A percentile compares a stretch with the other conserved stretches of the same genome.
Evolutionary conservation across 2,113 vertebrate species (phyloP).

Genomic region (Apaloderma vittatum): DNA sequence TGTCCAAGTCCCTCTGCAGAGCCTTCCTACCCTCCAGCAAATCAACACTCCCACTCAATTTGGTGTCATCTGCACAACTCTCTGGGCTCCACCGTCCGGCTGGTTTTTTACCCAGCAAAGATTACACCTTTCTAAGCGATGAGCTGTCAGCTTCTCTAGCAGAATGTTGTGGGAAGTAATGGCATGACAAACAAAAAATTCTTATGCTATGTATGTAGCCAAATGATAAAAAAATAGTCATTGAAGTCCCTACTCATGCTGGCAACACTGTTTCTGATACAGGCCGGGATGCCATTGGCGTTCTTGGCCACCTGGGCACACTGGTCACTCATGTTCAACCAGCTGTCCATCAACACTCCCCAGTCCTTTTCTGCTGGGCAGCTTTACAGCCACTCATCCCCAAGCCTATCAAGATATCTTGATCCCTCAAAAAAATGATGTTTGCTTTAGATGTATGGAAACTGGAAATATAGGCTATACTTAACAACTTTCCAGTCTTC

Average conservation of each 20-base stretch:
- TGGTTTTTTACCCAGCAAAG: no score
- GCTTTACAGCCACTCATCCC: neutral
- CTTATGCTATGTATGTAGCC: no score
- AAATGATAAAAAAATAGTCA: no score
- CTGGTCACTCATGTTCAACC: neutral
- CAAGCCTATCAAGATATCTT: neutral
- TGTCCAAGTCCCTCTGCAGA: no score
- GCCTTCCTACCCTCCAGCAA: no score
- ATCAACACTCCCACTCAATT: no score
- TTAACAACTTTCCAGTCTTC: neutral
- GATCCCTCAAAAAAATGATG: neutral
- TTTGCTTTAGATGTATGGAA: neutral
- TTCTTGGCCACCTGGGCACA: neutral
- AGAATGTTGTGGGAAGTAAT: no score
- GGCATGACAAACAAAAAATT: no score
- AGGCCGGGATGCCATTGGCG: neutral
- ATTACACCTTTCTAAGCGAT: no score
- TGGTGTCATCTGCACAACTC: no score
- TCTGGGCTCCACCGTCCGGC: no score
- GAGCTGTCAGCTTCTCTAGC: no score
- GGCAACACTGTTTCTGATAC: neutral
- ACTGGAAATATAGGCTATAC: neutral
- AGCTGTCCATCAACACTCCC: fast-evolving
- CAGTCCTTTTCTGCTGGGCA: neutral
- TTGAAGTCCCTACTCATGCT: neutral